Percentiles rank a stretch among this genome's conserved stretches.
phyloP scores from a whole-genome alignment of 2,888 invertebrate genomes.

The Macrophya annulata region DNA sequence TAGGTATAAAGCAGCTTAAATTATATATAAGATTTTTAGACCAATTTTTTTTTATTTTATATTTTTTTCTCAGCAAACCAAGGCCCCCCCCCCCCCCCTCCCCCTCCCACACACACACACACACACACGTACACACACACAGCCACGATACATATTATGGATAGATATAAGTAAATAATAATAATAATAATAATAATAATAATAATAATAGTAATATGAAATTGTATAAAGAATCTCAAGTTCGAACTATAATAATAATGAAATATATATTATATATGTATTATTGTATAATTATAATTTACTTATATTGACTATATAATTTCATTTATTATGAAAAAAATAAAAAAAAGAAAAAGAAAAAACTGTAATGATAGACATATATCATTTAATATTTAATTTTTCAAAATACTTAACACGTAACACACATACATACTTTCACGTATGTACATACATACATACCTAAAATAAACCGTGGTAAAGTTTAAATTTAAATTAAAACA shows the following conservation, averaged over 20 bases:
- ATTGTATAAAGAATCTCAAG: slow-evolving; percentile 60
- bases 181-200: slow-evolving; percentile 60
- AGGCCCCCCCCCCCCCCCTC: no score
- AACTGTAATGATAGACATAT: no score
- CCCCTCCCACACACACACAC: not conserved
- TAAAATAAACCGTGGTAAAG: not conserved
- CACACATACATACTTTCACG: no score
- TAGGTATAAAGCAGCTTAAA: slow-evolving; percentile 41
- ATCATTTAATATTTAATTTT: no score
- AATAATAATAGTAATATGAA: slow-evolving; percentile 58
- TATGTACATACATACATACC: not conserved
- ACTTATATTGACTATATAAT: not conserved
- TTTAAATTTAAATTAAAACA: not conserved
- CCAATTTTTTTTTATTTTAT: not conserved
- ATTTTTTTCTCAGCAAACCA: not conserved
- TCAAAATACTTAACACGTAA: no score
- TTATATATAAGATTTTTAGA: slow-evolving; percentile 17
- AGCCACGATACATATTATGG: slow-evolving; percentile 5
- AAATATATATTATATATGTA: slow-evolving; percentile 52
- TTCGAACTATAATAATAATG: slow-evolving; percentile 38
- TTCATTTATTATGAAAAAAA: not conserved
- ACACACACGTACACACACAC: not conserved
- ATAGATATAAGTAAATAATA: slow-evolving; percentile 51
- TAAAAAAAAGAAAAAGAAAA: not conserved
- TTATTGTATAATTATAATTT: slow-evolving; percentile 29